phyloP scores from a whole-genome alignment of 2,797 vertebrate genomes.

The Fistularia tabacaria region DNA sequence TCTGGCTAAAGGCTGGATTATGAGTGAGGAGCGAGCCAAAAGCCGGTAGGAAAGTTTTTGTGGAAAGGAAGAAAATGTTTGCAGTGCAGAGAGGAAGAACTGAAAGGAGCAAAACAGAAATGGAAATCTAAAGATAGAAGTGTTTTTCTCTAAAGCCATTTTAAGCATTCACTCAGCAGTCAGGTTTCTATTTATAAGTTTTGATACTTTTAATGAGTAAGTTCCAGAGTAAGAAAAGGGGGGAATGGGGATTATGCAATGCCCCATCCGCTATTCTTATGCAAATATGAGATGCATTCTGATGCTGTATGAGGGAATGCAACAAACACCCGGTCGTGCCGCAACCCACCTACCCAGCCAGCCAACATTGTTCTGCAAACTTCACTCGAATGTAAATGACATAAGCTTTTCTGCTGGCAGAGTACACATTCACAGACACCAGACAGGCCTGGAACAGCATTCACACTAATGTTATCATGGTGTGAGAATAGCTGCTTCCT shows the following conservation, averaged over 20 bases:
- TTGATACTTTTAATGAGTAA: no score
- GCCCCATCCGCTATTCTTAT: no score
- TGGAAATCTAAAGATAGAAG: background rate
- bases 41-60: background rate
- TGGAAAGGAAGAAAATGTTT: background rate
- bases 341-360: background rate
- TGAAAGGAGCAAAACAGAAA: background rate
- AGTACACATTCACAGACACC: conserved; percentile 28
- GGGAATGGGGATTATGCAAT: no score
- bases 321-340: background rate
- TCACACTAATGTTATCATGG: no score
- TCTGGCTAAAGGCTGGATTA: conserved; percentile 1
- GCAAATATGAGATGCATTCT: no score
- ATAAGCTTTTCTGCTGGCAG: conserved; percentile 22
- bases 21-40: background rate
- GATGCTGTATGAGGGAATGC: no score
- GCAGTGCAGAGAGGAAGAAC: background rate
- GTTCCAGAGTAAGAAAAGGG: no score
- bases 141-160: no score
- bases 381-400: conserved; percentile 37
- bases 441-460: no score
- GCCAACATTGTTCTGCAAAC: background rate
- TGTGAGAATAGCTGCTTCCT: no score
- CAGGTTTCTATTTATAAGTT: no score
- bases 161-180: no score